Conservation (phyloP, 2,797 vertebrate species). For the Heliangelus exortis region DNA sequence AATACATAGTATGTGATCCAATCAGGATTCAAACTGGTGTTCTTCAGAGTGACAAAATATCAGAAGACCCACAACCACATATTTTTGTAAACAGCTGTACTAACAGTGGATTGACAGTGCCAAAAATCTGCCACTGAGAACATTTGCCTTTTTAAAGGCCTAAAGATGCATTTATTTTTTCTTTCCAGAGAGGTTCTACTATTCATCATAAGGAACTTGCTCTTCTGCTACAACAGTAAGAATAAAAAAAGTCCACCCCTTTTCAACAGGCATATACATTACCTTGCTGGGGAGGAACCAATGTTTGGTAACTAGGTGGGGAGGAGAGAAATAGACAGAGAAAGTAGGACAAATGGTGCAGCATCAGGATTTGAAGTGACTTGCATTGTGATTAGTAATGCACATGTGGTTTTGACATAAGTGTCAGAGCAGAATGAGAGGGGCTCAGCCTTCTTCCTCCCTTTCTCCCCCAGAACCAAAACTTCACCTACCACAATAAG, state of each 20-base stretch:
- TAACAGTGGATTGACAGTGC: not conserved
- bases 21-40: not conserved
- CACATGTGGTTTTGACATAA: not conserved
- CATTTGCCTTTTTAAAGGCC: not conserved
- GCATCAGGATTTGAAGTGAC: not conserved
- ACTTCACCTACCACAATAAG: not conserved
- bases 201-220: not conserved
- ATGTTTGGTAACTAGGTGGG: not conserved
- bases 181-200: not conserved
- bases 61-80: not conserved
- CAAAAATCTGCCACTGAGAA: not conserved
- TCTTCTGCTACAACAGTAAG: not conserved
- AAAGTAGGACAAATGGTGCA: not conserved
- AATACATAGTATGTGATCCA: not conserved
- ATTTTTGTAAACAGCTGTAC: not conserved
- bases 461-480: not conserved
- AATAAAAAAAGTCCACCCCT: not conserved
- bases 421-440: not conserved
- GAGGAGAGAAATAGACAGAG: not conserved
- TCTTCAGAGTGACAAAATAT: not conserved
- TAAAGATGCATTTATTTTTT: not conserved
- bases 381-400: not conserved
- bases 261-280: not conserved
- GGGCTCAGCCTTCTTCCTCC: not conserved
- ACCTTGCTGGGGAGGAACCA: not conserved